Evolutionary conservation across 2,888 invertebrate species (phyloP).

Genomic region (Dryomyza anilis): DNA sequence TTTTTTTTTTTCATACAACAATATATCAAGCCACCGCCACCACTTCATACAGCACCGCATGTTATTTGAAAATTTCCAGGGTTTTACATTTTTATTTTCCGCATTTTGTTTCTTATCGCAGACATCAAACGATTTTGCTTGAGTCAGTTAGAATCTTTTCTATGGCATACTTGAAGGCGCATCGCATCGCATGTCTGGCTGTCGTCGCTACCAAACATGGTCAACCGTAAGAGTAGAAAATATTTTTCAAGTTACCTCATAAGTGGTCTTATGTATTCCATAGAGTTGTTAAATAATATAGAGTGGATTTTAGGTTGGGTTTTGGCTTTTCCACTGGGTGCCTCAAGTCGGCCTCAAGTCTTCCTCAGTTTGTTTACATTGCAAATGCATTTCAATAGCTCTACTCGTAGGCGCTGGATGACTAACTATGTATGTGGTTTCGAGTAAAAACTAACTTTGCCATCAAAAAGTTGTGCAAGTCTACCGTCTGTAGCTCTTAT

Average conservation of each 20-base stretch:
- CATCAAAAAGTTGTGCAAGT: neutral
- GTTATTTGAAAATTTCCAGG: neutral
- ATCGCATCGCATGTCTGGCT: neutral
- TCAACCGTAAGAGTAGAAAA: too few relatives aligned
- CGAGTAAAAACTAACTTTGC: neutral
- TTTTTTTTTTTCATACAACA: neutral
- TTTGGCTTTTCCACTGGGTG: too few relatives aligned
- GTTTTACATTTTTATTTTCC: neutral
- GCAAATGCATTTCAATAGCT: too few relatives aligned
- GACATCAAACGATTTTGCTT: neutral
- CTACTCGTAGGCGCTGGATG: too few relatives aligned
- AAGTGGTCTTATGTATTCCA: too few relatives aligned
- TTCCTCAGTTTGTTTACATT: too few relatives aligned
- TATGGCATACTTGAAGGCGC: constrained; percentile 2
- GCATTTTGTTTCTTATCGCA: neutral
- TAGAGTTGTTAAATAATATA: too few relatives aligned
- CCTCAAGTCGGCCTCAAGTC: too few relatives aligned
- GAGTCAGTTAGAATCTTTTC: neutral
- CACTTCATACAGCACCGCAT: neutral
- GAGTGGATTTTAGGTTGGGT: too few relatives aligned
- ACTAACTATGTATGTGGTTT: too few relatives aligned
- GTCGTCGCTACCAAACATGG: neutral
- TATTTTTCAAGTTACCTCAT: too few relatives aligned
- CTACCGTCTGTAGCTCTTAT: neutral
- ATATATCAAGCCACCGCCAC: neutral